Conservation (phyloP, 2,888 invertebrate species). For the Synergus umbraculus region DNA sequence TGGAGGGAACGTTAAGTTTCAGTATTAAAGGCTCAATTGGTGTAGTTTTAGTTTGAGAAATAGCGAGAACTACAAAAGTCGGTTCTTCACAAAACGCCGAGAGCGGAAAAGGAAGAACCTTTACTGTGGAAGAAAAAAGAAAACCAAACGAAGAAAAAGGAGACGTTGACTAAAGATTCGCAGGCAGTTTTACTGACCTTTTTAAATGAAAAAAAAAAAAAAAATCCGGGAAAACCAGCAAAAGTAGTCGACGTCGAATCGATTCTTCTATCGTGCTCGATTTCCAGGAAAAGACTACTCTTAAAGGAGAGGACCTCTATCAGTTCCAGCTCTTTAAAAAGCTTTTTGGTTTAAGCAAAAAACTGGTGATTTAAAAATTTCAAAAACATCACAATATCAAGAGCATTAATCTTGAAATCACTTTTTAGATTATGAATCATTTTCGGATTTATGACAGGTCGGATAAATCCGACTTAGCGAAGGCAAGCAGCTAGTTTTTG, state of each 20-base stretch:
- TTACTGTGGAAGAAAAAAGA: not conserved
- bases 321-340: not conserved
- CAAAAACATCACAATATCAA: not conserved
- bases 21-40: not conserved
- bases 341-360: not conserved
- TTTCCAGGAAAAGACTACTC: slow-evolving; percentile 2
- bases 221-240: not conserved
- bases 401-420: not conserved
- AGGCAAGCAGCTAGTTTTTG: not conserved
- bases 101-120: not conserved
- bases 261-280: slow-evolving; percentile 7
- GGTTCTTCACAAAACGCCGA: not conserved
- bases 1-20: not conserved
- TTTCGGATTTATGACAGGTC: not conserved
- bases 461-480: not conserved
- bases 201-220: not conserved
- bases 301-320: slow-evolving; percentile 2
- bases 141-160: not conserved
- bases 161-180: slow-evolving; percentile 7
- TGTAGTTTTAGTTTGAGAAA: not conserved
- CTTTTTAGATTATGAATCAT: not conserved
- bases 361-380: not conserved
- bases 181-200: slow-evolving; percentile 2
- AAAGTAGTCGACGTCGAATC: slow-evolving; percentile 7
- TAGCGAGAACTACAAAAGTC: not conserved